Conservation (phyloP, 2,888 invertebrate genomes). For the Philhelius pedissequus region DNA sequence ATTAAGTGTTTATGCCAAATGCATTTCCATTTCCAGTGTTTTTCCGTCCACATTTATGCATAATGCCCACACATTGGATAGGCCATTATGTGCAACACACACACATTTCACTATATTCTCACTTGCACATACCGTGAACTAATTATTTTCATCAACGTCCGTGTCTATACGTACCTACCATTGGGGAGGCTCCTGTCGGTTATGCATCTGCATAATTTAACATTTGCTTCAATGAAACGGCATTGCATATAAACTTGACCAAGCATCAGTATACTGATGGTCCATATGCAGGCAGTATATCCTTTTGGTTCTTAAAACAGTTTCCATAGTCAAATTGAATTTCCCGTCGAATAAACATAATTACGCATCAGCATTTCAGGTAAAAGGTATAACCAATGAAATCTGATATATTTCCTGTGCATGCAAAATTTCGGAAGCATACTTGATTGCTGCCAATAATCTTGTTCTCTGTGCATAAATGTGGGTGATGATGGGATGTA, state of each 20-base stretch:
- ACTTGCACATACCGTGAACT: neutral
- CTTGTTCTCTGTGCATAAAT: neutral
- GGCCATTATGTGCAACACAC: neutral
- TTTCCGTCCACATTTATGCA: slow-evolving; percentile 43
- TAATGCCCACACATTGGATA: slow-evolving; percentile 8
- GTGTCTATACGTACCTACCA: neutral
- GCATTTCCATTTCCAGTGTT: slow-evolving; percentile 15
- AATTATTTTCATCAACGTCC: slow-evolving; percentile 20
- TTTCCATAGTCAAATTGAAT: slow-evolving; percentile 68
- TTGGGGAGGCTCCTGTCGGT: neutral
- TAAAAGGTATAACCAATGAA: slow-evolving; percentile 54
- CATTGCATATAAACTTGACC: neutral
- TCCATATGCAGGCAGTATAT: slow-evolving; percentile 36
- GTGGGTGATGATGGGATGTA: neutral
- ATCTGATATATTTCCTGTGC: slow-evolving; percentile 55
- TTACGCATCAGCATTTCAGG: slow-evolving; percentile 41
- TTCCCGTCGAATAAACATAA: slow-evolving; percentile 70
- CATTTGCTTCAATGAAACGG: slow-evolving; percentile 31
- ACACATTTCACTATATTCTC: neutral
- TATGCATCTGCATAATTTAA: slow-evolving; percentile 63
- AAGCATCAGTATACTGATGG: slow-evolving; percentile 1
- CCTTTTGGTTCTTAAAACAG: slow-evolving; percentile 52
- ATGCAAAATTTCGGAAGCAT: slow-evolving; percentile 50
- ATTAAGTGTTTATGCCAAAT: slow-evolving; percentile 4
- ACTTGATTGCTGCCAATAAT: slow-evolving; percentile 52